phyloP scores from a whole-genome alignment of 2,113 vertebrate genomes.

The Progne subis region DNA sequence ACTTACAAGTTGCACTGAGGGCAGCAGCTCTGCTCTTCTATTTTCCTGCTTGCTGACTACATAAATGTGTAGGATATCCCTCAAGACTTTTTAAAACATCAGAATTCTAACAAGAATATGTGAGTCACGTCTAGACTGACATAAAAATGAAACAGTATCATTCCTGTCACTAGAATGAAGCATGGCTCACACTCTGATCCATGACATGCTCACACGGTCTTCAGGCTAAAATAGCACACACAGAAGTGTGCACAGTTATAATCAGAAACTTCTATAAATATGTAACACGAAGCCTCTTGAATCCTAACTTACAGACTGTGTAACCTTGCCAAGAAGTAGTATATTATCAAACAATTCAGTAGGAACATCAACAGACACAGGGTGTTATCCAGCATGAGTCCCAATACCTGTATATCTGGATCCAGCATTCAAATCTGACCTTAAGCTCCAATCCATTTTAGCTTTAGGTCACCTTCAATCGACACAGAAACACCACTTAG shows the following conservation, averaged over 20 bases:
- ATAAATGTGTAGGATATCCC: neutral
- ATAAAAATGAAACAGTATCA: neutral
- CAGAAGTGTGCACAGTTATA: neutral
- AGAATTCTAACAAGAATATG: neutral
- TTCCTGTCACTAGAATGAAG: neutral
- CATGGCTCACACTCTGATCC: neutral
- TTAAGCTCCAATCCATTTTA: neutral
- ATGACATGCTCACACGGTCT: neutral
- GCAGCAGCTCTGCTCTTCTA: neutral
- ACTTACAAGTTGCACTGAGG: neutral
- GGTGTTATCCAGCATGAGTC: fast-evolving
- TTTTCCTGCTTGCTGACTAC: neutral
- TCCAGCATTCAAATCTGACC: neutral
- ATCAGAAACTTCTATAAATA: neutral
- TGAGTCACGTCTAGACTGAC: neutral
- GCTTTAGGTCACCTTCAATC: neutral
- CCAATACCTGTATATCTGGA: neutral
- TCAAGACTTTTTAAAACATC: neutral
- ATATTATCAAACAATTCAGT: neutral
- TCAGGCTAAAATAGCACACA: neutral
- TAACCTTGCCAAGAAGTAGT: neutral
- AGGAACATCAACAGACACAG: neutral
- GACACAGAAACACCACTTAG: neutral
- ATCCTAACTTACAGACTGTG: neutral
- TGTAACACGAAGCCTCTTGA: neutral